Evolutionary conservation across 2,113 vertebrate species (phyloP), one percentile per base, ranked within the genome.

Genomic region (Eurypyga helias): DNA sequence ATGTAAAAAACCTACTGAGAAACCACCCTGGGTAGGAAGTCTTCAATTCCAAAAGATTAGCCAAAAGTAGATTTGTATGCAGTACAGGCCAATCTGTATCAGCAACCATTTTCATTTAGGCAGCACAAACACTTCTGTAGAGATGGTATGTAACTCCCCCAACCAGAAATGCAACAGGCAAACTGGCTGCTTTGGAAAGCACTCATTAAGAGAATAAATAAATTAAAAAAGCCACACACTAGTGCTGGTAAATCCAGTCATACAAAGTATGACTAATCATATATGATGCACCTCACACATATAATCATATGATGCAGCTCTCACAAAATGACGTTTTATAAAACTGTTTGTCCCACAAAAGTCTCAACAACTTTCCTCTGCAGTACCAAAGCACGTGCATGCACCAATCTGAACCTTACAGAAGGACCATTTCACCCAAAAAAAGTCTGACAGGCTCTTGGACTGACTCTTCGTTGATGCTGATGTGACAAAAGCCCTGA

Each of bases 381-480:
- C 5, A 41, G 29, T 11, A 36, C 21, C 2, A 2, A 48, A 20
- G 16, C 57, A 79, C 3, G 3, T 45, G 24, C 4, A 8, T 0
- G 17, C 26, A 31, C 17, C 0, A 0, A 66, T 7, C 0, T 20
- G 17, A 78, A 60, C 6, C 19, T 31, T 24, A 36, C 1, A 21
- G 11, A 43, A 36, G 3, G 88, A 45, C 5, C 18, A 23, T 2
- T 34, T 31, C 70, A 51, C 11, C 3, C 5, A 38, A 43, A 86
- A 65, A n/a, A 20, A 21, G 15, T 9, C 25, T 70, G 36, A 29
- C 14, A 67, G 34, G 13, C 5, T 51, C 31, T 33, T n/a, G n/a
- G 36, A 52, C 0, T 24, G 9, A 28, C 28, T 38, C 7, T 24
- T 3, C 34, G 7, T 1, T 48, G 12, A 23, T 10, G 1, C 23